Evolutionary conservation across 2,113 vertebrate species (phyloP).

Genomic region (Noturus placidus): DNA sequence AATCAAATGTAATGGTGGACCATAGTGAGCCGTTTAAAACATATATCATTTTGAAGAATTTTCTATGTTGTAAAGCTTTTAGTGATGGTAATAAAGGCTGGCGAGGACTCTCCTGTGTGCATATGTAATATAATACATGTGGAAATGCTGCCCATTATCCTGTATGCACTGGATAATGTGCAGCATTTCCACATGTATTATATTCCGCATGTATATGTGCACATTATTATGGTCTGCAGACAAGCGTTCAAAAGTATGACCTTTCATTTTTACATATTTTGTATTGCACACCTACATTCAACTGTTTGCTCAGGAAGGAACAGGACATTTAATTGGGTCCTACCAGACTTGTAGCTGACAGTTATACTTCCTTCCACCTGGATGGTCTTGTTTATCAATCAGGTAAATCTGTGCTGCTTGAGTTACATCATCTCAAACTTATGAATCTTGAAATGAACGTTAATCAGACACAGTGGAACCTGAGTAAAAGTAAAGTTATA

Average conservation of each 20-base stretch:
- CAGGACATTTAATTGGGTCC: neutral
- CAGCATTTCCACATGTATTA: conserved; percentile 8
- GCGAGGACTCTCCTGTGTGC: neutral
- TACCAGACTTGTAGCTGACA: neutral
- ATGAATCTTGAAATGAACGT: neutral
- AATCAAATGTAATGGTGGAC: neutral
- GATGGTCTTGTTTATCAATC: neutral
- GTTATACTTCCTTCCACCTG: conserved; percentile 9
- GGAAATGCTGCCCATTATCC: neutral
- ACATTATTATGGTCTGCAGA: neutral
- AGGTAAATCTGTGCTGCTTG: conserved; percentile 4
- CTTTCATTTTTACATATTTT: neutral
- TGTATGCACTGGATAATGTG: neutral
- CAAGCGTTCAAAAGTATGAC: neutral
- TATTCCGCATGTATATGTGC: neutral
- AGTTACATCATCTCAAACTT: conserved; percentile 6
- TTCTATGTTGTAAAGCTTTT: neutral
- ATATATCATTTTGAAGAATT: neutral
- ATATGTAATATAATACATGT: neutral
- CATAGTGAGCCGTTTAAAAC: neutral
- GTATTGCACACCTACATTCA: neutral
- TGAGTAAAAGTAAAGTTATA: neutral
- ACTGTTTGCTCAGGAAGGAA: neutral
- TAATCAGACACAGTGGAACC: neutral
- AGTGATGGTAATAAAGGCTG: neutral